Conservation (phyloP, 2,888 invertebrate genomes). For the Zygogramma bicolorata region DNA sequence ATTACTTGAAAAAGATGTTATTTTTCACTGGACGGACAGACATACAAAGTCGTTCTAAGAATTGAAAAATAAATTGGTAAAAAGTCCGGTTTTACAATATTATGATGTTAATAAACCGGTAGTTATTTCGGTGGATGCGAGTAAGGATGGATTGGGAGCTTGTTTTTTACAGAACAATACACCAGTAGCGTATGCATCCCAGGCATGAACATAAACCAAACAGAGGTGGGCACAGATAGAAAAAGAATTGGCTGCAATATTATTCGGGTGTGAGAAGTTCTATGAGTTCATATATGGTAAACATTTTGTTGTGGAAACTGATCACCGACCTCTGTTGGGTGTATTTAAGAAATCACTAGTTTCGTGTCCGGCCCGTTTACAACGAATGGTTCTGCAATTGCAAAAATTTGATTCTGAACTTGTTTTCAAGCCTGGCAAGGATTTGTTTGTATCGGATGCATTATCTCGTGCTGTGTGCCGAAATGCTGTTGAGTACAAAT, state of each 20-base stretch:
- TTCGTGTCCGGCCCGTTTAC: conserved; percentile 17
- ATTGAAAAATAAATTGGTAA: too few species aligned
- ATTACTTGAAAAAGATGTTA: background rate
- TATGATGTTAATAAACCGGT: conserved; percentile 3
- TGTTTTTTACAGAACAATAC: conserved; percentile 7
- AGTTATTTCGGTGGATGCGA: conserved; percentile 67
- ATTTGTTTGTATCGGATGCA: conserved; percentile 18
- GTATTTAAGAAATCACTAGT: conserved; percentile 6
- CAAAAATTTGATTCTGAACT: conserved; percentile 34
- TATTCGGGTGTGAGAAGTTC: conserved; percentile 8
- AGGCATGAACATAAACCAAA: conserved; percentile 20
- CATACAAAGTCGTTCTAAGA: background rate
- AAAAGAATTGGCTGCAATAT: conserved; percentile 15
- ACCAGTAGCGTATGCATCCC: too few species aligned
- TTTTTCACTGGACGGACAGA: background rate
- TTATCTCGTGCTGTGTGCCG: conserved; percentile 4
- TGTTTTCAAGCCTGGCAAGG: conserved; percentile 27
- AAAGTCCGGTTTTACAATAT: too few species aligned
- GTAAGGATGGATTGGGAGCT: conserved; percentile 21
- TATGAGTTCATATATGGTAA: conserved; percentile 26
- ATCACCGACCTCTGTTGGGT: too few species aligned
- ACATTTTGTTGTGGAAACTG: conserved; percentile 27
- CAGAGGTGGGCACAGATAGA: conserved; percentile 23
- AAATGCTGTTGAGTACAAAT: background rate
- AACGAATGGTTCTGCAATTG: conserved; percentile 29